These are phyloP conservation scores for Agrypnus murinus DNA, from an alignment of 2,888 invertebrate genomes.

Conservation along the genomic window DNA sequence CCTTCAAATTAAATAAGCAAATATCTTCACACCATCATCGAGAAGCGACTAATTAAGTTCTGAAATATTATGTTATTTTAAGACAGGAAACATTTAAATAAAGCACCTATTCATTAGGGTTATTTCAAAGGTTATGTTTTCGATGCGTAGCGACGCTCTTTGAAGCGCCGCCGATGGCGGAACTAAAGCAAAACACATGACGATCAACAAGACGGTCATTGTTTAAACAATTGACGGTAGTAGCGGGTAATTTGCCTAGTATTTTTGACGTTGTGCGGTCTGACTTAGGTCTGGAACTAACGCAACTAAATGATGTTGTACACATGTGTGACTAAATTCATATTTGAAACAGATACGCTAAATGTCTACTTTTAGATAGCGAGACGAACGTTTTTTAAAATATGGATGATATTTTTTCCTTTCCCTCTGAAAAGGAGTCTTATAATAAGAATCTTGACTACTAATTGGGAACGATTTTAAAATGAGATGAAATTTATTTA, in stretches of 20 bases:
- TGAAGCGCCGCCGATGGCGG: constrained; percentile 65
- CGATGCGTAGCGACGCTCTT: constrained; percentile 63
- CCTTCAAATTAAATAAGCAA: constrained; percentile 49
- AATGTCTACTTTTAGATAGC: constrained; percentile 53
- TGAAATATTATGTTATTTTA: constrained; percentile 66
- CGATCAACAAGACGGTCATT: constrained; percentile 64
- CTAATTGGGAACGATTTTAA: constrained; percentile 7
- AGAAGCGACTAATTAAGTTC: constrained; percentile 65
- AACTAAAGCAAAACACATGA: constrained; percentile 69
- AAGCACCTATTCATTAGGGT: constrained; percentile 68
- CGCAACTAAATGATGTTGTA: constrained; percentile 61
- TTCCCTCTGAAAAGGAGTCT: no score
- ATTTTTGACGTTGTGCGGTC: constrained; percentile 64
- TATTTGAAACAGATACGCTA: constrained; percentile 59
- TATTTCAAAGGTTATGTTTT: constrained; percentile 62
- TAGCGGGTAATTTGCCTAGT: constrained; percentile 65
- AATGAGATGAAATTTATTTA: neutral
- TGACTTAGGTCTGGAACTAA: constrained; percentile 59
- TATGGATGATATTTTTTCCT: neutral
- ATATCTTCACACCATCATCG: constrained; percentile 63
- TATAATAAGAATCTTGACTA: no score
- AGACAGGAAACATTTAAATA: constrained; percentile 69
- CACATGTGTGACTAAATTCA: constrained; percentile 59
- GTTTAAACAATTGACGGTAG: constrained; percentile 66
- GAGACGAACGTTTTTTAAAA: constrained; percentile 37